Evolutionary conservation across 2,888 invertebrate genomes (phyloP).

Genomic region (Conops quadrifasciatus): DNA sequence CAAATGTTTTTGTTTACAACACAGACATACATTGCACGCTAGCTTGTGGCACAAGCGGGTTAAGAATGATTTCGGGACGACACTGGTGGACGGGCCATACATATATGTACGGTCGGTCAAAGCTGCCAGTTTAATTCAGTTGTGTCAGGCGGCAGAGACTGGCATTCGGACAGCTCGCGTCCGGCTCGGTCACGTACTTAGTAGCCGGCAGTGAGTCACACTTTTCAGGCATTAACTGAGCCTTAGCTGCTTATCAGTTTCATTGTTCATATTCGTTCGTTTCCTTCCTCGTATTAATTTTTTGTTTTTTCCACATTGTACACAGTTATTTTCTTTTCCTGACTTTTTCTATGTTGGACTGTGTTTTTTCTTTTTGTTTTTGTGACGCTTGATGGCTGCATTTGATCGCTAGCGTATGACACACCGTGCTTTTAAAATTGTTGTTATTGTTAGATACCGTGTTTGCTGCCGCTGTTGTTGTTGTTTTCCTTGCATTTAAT

Average conservation of each 20-base stretch:
- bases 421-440: neutral
- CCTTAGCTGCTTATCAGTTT: conserved; percentile 27
- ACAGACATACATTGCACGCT: too few relatives aligned
- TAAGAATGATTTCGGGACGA: too few relatives aligned
- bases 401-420: neutral
- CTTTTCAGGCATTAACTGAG: neutral
- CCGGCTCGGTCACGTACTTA: too few relatives aligned
- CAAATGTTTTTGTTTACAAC: too few relatives aligned
- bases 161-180: too few relatives aligned
- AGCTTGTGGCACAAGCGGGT: neutral
- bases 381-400: neutral
- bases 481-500: neutral
- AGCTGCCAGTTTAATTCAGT: too few relatives aligned
- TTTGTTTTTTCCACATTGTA: neutral
- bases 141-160: too few relatives aligned
- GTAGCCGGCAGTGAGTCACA: conserved; percentile 4
- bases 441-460: conserved; percentile 8
- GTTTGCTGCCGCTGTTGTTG: neutral
- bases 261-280: conserved; percentile 18
- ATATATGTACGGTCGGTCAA: too few relatives aligned
- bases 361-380: neutral
- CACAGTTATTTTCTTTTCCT: neutral
- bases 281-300: conserved; percentile 13
- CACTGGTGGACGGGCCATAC: too few relatives aligned
- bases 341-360: conserved; percentile 14